Evolutionary conservation across 2,797 vertebrate genomes (phyloP), one percentile per base, ranked within the genome.

Genomic region (Galago senegalensis): DNA sequence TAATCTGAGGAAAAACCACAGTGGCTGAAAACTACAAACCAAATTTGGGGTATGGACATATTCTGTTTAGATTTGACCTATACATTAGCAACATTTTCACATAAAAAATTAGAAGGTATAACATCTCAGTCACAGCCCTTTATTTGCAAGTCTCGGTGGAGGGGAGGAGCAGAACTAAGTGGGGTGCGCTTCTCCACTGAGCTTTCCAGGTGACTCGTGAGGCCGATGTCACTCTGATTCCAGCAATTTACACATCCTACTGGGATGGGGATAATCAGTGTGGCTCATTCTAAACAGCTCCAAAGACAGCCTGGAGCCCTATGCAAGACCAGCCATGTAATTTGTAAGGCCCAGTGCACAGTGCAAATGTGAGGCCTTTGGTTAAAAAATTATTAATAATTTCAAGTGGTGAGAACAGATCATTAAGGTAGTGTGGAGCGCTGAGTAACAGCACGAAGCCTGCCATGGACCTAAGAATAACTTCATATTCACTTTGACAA

Each of bases 1-100:
- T 80, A 58, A 63, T 93, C 46, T 21, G 29, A 94, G 61, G 60
- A 56, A 53, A 93, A 37, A 95, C 92, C 93, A 89, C 72, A 92
- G 9, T 65, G 2, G 7, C 4, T 87, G 40, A 93, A 82, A 67
- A 4, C 2, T 37, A 69, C 72, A 65, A 82, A 60, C 61, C 46
- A 67, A 43, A 53, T 77, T 73, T 58, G 72, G 69, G 56, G 2
- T 69, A 21, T 72, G 46, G n/a, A 34, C 40, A 65, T 63, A 29
- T 69, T 83, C 58, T 87, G 18, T 81, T 92, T 63, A 70, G 34
- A 43, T 70, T 67, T 84, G 49, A 43, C 29, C 12, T 85, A 23
- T 58, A 37, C 67, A 81, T 77, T 53, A 70, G 18, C n/a, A 83
- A 53, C n/a, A 72, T 96, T 87, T 88, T 34, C 9, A 25, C 76